These are phyloP conservation scores for Drosophila niveifrons DNA, from an alignment of 2,888 invertebrate species.

Conservation along the genomic window DNA sequence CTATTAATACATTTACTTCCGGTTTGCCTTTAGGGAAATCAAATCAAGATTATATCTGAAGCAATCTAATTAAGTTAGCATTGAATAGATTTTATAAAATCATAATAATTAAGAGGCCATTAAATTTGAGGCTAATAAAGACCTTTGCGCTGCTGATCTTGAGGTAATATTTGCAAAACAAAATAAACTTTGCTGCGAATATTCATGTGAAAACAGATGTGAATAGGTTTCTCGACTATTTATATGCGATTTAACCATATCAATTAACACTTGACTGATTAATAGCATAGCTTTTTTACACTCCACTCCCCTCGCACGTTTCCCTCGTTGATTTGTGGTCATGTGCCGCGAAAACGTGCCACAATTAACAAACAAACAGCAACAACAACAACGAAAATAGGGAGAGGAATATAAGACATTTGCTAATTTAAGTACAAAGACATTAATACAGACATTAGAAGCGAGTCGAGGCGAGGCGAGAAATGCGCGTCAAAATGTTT, in stretches of 20 bases:
- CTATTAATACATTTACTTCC: background rate
- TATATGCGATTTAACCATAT: slow-evolving; percentile 40
- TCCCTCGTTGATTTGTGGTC: slow-evolving; percentile 37
- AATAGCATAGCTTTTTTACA: slow-evolving; percentile 32
- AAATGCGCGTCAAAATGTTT: slow-evolving; percentile 63
- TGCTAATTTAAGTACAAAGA: slow-evolving; percentile 18
- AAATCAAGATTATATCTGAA: background rate
- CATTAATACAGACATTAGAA: slow-evolving; percentile 45
- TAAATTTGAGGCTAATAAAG: slow-evolving; percentile 2
- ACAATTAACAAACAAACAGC: slow-evolving; percentile 11
- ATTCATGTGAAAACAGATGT: background rate
- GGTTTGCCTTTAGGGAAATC: background rate
- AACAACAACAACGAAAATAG: slow-evolving; percentile 9
- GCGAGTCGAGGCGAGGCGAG: slow-evolving; percentile 18
- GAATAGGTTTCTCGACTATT: slow-evolving; percentile 13
- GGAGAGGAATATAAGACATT: background rate
- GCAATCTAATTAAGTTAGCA: slow-evolving; percentile 1
- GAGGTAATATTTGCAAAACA: background rate
- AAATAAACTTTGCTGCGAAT: slow-evolving; percentile 2
- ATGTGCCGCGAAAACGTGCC: slow-evolving; percentile 67
- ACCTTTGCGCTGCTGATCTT: background rate
- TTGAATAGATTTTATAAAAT: background rate
- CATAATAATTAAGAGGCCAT: background rate
- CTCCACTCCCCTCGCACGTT: slow-evolving; percentile 15
- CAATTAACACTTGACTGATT: slow-evolving; percentile 58